phyloP scores from a whole-genome alignment of 2,888 invertebrate genomes.

The Clistopyga incitator region DNA sequence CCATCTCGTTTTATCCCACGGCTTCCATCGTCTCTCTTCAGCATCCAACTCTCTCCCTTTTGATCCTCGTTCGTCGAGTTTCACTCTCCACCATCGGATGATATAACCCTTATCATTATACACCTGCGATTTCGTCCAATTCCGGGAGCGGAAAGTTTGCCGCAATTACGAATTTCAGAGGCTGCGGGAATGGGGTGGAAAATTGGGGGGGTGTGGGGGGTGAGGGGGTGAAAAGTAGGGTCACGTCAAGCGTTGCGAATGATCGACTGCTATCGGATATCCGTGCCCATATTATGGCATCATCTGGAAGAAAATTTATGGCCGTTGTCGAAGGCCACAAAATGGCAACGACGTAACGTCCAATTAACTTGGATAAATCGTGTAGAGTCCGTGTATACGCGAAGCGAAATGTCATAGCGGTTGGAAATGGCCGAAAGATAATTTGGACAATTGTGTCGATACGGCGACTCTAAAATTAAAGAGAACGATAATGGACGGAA shows the following conservation, averaged over 20 bases:
- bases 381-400: neutral
- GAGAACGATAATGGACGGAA: constrained; percentile 33
- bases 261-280: constrained; percentile 31
- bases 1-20: constrained; percentile 31
- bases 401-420: neutral
- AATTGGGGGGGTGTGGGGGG: neutral
- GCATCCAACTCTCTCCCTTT: constrained; percentile 38
- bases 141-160: constrained; percentile 53
- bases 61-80: constrained; percentile 64
- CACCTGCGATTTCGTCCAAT: constrained; percentile 67
- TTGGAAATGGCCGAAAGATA: constrained; percentile 1
- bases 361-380: constrained; percentile 15
- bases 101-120: constrained; percentile 78
- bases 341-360: neutral
- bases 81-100: constrained; percentile 70
- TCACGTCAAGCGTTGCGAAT: constrained; percentile 26
- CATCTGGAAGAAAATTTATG: constrained; percentile 20
- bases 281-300: neutral
- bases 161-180: constrained; percentile 51
- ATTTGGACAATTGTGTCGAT: constrained; percentile 15
- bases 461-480: constrained; percentile 12
- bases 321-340: neutral
- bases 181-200: neutral
- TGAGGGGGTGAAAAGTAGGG: constrained; percentile 5
- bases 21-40: constrained; percentile 48